Evolutionary conservation across 2,113 vertebrate species (phyloP), one percentile per base, ranked within the genome.

Genomic region (Phrynosoma blainvillii): DNA sequence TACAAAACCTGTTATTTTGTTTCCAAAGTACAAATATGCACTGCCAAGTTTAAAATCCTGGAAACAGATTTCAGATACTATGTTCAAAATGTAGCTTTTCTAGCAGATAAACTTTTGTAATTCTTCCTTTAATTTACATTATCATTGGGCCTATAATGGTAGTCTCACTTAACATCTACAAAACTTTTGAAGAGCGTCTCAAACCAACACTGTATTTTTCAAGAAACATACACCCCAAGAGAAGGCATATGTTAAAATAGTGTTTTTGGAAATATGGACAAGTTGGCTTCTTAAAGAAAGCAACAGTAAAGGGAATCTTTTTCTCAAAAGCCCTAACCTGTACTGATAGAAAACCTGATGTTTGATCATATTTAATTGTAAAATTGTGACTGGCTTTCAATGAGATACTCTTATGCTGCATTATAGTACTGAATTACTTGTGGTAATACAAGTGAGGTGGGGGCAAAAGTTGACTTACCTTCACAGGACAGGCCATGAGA

Each of bases 401-500:
- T 21, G 32, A 66, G 23, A 36, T 20, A 84, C 18, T 16, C 52
- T 14, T 36, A 42, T 68, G 5, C 20, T 36, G 7, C 13, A 12
- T 54, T 20, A 30, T 2, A 54, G 30, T 79, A 86, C 8, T 90
- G 9, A 23, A 13, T 9, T 11, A 79, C 0, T 0, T 0, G 10
- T 30, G 42, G 82, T 23, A 80, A 1, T 13, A 74, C 0, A 54
- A 84, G 47, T 47, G 59, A 9, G 59, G 13, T 0, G 9, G 18
- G 25, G 73, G 73, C 40, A 87, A 87, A n/a, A 6, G 0, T 0
- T 4, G 32, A 40, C 1, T 18, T 97, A 99, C 99, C 99, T 99
- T 99, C 99, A 56, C 99, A 99, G 85, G 99, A 99, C 92, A 99
- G 98, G 96, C 99, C 99, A 2, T 99, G 99, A 87, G 98, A 99